Conservation (phyloP, 2,797 vertebrate genomes). For the Microctenopoma stevenorrisi region DNA sequence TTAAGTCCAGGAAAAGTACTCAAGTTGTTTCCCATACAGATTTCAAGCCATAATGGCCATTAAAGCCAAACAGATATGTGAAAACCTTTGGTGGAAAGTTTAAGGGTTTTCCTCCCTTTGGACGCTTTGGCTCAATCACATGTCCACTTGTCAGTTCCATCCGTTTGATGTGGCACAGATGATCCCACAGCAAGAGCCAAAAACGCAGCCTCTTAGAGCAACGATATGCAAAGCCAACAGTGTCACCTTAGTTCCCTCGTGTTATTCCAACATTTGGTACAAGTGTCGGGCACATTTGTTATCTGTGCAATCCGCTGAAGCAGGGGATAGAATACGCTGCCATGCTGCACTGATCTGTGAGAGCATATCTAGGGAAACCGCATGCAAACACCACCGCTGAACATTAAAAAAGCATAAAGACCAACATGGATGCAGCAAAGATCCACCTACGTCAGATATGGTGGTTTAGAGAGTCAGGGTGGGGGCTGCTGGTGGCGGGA, state of each 20-base stretch:
- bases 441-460: slow-evolving; percentile 42
- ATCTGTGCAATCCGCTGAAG: slow-evolving; percentile 36
- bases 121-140: slow-evolving; percentile 29
- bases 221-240: slow-evolving; percentile 58
- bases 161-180: slow-evolving; percentile 56
- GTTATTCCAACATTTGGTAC: slow-evolving; percentile 46
- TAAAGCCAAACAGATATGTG: slow-evolving; percentile 62
- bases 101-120: slow-evolving; percentile 45
- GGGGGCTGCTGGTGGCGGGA: slow-evolving; percentile 71
- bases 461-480: slow-evolving; percentile 61
- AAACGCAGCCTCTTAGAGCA: slow-evolving; percentile 56
- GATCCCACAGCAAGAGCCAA: slow-evolving; percentile 61
- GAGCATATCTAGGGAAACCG: slow-evolving; percentile 61
- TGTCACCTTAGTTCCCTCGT: slow-evolving; percentile 30
- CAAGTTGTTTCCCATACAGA: slow-evolving; percentile 58
- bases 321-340: slow-evolving; percentile 42
- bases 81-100: slow-evolving; percentile 71
- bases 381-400: slow-evolving; percentile 66
- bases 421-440: slow-evolving; percentile 53
- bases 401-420: not conserved
- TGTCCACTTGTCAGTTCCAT: slow-evolving; percentile 43
- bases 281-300: slow-evolving; percentile 35
- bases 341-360: slow-evolving; percentile 58
- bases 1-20: slow-evolving; percentile 39
- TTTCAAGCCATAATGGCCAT: slow-evolving; percentile 31